Evolutionary conservation across 2,888 invertebrate genomes (phyloP), one percentile per base, ranked within the genome.

Genomic region (Machimus rusticus): DNA sequence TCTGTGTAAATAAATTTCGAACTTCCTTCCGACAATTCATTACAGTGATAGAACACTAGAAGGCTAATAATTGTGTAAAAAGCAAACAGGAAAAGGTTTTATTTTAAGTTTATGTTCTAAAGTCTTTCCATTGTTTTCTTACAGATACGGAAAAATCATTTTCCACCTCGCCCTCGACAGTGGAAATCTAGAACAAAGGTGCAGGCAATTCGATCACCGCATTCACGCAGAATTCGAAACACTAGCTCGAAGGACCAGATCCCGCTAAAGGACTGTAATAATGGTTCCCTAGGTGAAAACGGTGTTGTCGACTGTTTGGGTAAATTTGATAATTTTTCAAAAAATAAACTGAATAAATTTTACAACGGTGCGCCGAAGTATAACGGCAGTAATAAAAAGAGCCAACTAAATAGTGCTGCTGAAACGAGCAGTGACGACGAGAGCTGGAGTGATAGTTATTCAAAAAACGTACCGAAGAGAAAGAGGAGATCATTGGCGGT

Each of bases 71-170:
- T n/a, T 55, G 31, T 82, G 14, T 51, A 6, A 28, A 28, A 66
- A 66, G 66, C 66, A 66, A 66, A 66, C 66, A 66, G 66, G 66
- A 66, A 28, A 66, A 28, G 19, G 12, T 2, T 23, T 66, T 9
- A 66, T 12, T 66, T 66, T 8, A 14, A 37, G 12, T 74, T 23
- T 43, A 46, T 66, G 28, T 46, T 28, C 77, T 77, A 77, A 77
- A 51, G 39, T 84, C 74, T 89, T 90, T 87, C 66, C 9, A 66
- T 89, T 84, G 78, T 87, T 87, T 87, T 46, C 87, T 89, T 88
- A 12, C 88, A 96, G 96, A 94, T 94, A 90, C 94, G 95, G 91
- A 95, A 95, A 92, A 94, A 93, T 90, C 94, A 94, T 91, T 95
- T 95, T 93, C 95, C 96, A 43, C 95, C 95, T 84, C 93, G 95